Conservation (phyloP, 2,888 invertebrate genomes). For the Desoria tigrina region DNA sequence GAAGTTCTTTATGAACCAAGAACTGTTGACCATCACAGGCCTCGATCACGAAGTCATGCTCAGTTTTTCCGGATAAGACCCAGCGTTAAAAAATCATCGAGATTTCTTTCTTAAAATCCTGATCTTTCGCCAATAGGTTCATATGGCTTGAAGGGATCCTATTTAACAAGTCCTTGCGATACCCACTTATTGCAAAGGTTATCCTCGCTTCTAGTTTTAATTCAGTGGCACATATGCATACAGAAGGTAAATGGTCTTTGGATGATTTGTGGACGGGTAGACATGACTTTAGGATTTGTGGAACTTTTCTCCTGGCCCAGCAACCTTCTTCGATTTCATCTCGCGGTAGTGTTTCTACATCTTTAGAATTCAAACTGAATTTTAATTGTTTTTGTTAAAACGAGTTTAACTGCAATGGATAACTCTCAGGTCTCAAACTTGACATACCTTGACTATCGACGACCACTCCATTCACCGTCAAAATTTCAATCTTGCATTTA, state of each 20-base stretch:
- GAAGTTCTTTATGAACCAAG: constrained; percentile 24
- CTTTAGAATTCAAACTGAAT: constrained; percentile 19
- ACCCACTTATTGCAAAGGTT: constrained; percentile 22
- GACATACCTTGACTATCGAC: too few species aligned
- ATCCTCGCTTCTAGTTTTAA: constrained; percentile 13
- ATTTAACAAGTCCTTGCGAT: constrained; percentile 14
- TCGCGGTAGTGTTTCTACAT: constrained; percentile 21
- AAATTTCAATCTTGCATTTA: constrained; percentile 24
- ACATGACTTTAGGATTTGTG: constrained; percentile 12
- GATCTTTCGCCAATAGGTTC: constrained; percentile 7
- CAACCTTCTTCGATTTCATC: constrained; percentile 23
- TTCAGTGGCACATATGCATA: too few species aligned
- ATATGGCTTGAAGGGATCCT: not conserved
- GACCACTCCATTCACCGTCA: constrained; percentile 1
- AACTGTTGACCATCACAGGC: constrained; percentile 23
- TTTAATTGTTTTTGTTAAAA: too few species aligned
- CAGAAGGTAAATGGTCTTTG: too few species aligned
- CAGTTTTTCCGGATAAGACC: constrained; percentile 6
- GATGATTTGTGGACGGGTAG: not conserved
- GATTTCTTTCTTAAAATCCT: constrained; percentile 12
- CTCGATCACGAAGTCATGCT: constrained; percentile 26
- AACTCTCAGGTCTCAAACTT: too few species aligned
- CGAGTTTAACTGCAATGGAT: too few species aligned
- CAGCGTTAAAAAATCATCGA: constrained; percentile 17
- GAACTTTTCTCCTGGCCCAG: constrained; percentile 35